Percentiles rank a stretch among this genome's conserved stretches.
Evolutionary conservation across 2,113 vertebrate genomes (phyloP).

Genomic region (Mustelus asterias): DNA sequence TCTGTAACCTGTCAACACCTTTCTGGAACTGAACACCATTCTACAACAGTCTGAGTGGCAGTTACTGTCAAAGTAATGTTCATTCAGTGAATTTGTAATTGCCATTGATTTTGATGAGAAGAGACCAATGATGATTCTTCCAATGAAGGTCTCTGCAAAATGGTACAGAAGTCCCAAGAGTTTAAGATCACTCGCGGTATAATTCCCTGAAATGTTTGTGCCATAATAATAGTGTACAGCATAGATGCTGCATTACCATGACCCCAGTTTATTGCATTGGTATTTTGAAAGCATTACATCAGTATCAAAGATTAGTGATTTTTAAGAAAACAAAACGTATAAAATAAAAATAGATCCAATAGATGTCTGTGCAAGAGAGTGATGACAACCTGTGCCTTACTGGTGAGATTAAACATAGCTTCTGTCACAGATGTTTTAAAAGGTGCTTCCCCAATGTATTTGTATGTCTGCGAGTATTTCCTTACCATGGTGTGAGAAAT

Average conservation of each 20-base stretch:
- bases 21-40: too few relatives aligned
- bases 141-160: neutral
- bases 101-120: neutral
- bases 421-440: too few relatives aligned
- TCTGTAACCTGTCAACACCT: too few relatives aligned
- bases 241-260: neutral
- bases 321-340: neutral
- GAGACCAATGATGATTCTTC: neutral
- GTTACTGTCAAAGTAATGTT: too few relatives aligned
- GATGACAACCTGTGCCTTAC: neutral
- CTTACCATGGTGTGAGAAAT: too few relatives aligned
- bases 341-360: neutral
- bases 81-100: too few relatives aligned
- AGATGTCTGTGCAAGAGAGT: neutral
- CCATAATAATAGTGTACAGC: neutral
- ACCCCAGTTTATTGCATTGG: neutral
- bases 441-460: too few relatives aligned
- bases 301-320: neutral
- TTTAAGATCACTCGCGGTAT: neutral
- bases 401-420: neutral
- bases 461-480: too few relatives aligned
- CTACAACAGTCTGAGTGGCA: too few relatives aligned
- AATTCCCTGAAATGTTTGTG: neutral
- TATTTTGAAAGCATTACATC: neutral
- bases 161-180: neutral